Percentiles rank a stretch among this genome's conserved stretches.
Evolutionary conservation across 2,113 vertebrate species (phyloP).

Genomic region (Saguinus imperator): DNA sequence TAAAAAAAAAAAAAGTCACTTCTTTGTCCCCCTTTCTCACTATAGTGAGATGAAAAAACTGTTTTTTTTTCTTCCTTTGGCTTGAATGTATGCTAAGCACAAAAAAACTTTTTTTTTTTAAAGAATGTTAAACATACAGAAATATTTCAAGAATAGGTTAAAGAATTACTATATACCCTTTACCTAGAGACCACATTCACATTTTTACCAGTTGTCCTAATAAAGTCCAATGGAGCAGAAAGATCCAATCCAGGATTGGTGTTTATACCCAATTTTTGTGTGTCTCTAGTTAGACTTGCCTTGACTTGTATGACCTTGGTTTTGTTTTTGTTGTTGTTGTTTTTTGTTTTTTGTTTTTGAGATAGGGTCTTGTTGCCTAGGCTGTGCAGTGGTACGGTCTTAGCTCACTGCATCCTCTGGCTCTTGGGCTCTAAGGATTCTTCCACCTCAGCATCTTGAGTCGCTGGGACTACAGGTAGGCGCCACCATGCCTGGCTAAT

Average conservation of each 20-base stretch:
- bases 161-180: background rate
- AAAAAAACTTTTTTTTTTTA: background rate
- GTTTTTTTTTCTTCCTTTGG: background rate
- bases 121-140: slow-evolving; percentile 12
- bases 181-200: background rate
- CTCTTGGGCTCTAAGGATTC: no score
- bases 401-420: no score
- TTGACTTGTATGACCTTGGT: background rate
- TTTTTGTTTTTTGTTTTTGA: no score
- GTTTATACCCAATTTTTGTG: background rate
- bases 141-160: background rate
- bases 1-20: background rate
- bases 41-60: background rate
- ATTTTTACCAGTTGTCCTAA: background rate
- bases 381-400: no score
- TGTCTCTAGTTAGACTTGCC: background rate
- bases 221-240: background rate
- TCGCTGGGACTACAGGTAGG: no score
- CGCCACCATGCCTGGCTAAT: no score
- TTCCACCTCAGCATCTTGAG: no score
- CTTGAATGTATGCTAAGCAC: no score
- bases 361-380: no score
- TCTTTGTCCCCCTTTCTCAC: background rate
- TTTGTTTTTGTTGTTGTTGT: no score
- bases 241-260: background rate